A percentile compares a stretch with the other conserved stretches of the same genome.
Conservation (phyloP, 2,888 invertebrate genomes). For the Amphipoea oculea region DNA sequence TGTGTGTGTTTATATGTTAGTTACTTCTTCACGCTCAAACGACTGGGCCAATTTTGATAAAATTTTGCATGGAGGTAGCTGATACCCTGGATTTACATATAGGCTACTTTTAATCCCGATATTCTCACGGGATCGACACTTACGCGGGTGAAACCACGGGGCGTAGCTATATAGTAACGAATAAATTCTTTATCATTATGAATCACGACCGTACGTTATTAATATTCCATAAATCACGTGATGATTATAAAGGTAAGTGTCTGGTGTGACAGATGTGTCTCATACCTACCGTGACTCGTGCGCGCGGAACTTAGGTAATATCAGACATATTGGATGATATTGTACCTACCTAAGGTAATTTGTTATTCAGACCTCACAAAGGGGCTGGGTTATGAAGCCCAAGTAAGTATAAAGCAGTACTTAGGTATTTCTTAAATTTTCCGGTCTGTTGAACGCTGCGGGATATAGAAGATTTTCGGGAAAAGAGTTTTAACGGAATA, state of each 20-base stretch:
- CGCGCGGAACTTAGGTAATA: constrained; percentile 2
- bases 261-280: neutral
- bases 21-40: no score
- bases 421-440: neutral
- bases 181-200: neutral
- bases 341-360: no score
- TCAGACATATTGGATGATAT: neutral
- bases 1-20: no score
- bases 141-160: no score
- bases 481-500: neutral
- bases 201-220: neutral
- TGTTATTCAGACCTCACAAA: neutral
- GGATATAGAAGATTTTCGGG: neutral
- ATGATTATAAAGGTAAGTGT: constrained; percentile 2
- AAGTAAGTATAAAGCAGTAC: neutral
- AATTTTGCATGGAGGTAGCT: no score
- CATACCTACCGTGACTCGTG: neutral
- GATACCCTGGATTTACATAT: no score
- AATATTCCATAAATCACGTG: constrained; percentile 1
- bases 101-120: no score
- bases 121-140: no score
- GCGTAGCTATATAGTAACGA: no score
- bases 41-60: no score
- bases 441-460: neutral
- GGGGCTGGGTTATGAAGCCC: neutral